Conservation (phyloP, 2,888 invertebrate genomes). For the Drosophila mimetica region DNA sequence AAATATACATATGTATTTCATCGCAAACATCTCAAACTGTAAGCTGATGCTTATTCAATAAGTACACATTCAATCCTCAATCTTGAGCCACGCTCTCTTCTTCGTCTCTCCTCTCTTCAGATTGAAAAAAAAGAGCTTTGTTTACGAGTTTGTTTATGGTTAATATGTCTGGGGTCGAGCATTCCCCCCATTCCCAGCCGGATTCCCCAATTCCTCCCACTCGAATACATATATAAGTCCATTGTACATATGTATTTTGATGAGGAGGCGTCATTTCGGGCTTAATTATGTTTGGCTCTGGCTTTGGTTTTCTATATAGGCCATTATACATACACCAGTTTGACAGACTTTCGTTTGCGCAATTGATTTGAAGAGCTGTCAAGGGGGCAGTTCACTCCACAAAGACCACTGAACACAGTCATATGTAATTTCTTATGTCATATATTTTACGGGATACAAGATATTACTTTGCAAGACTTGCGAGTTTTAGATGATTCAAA, state of each 20-base stretch:
- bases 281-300: slow-evolving; percentile 34
- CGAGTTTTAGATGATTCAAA: too few species aligned
- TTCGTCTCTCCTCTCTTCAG: background rate
- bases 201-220: slow-evolving; percentile 13
- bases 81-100: slow-evolving; percentile 10
- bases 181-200: slow-evolving; percentile 6
- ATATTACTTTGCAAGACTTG: too few species aligned
- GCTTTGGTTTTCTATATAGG: slow-evolving; percentile 10
- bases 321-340: slow-evolving; percentile 5
- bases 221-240: slow-evolving; percentile 3
- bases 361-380: slow-evolving; percentile 66
- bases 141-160: slow-evolving; percentile 36
- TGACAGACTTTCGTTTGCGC: slow-evolving; percentile 36
- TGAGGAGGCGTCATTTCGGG: slow-evolving; percentile 40
- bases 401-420: too few species aligned
- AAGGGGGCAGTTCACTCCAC: slow-evolving; percentile 20
- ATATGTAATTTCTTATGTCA: too few species aligned
- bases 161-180: slow-evolving; percentile 40
- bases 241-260: background rate
- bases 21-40: background rate
- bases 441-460: background rate
- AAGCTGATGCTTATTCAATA: background rate
- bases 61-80: slow-evolving; percentile 14
- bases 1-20: background rate
- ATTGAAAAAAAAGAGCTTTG: slow-evolving; percentile 21